Evolutionary conservation across 2,888 invertebrate genomes (phyloP).

Genomic region (Spialia ferax): DNA sequence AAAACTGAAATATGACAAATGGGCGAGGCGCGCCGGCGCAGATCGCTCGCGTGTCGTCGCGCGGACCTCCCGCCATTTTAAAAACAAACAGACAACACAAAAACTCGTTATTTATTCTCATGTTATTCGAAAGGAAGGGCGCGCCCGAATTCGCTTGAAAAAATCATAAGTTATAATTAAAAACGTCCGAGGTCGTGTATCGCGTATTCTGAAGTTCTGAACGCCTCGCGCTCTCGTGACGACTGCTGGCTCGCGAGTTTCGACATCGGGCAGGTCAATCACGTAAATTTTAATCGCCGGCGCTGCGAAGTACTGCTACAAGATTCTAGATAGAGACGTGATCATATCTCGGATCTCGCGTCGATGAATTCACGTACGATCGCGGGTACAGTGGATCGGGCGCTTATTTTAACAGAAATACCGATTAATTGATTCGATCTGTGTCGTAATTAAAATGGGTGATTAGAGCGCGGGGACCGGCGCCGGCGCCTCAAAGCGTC

Average conservation of each 20-base stretch:
- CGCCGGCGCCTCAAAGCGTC: conserved; percentile 86
- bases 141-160: conserved; percentile 82
- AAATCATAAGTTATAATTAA: conserved; percentile 85
- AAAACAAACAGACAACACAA: conserved; percentile 85
- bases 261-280: background rate
- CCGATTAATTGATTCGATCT: conserved; percentile 87
- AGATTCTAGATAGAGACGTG: no score
- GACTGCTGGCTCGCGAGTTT: conserved; percentile 21
- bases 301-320: background rate
- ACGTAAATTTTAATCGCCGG: background rate
- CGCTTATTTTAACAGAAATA: conserved; percentile 84
- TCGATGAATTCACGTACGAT: conserved; percentile 65
- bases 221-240: conserved; percentile 18
- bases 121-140: conserved; percentile 82
- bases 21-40: conserved; percentile 71
- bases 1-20: conserved; percentile 85
- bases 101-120: conserved; percentile 85
- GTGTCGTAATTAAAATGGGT: conserved; percentile 87
- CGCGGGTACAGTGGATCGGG: conserved; percentile 65
- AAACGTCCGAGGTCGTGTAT: conserved; percentile 66
- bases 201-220: conserved; percentile 47
- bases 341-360: conserved; percentile 57
- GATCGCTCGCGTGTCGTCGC: conserved; percentile 84
- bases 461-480: conserved; percentile 83
- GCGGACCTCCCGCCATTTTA: conserved; percentile 86